Conservation (phyloP, 2,113 vertebrate species). For the Gallinago media region DNA sequence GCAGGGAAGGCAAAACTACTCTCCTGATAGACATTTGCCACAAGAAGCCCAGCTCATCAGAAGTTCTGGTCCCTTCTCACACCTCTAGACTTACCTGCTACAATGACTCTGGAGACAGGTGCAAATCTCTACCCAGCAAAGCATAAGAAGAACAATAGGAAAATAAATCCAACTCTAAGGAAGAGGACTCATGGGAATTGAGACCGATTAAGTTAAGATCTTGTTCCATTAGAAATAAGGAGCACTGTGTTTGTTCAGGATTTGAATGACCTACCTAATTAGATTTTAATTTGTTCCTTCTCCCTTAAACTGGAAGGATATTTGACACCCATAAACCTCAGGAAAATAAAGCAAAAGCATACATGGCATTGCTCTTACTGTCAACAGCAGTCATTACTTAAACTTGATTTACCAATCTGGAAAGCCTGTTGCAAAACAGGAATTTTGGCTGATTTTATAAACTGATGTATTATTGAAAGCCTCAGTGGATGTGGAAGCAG, state of each 20-base stretch:
- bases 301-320: constrained; percentile 28
- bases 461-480: constrained; percentile 49
- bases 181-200: constrained; percentile 41
- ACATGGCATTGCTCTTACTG: background rate
- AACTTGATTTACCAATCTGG: background rate
- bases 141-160: constrained; percentile 21
- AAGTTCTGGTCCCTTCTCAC: constrained; percentile 16
- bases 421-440: background rate
- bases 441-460: constrained; percentile 40
- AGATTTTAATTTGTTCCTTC: constrained; percentile 65
- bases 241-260: constrained; percentile 34
- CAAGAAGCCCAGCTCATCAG: background rate
- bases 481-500: background rate
- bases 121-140: constrained; percentile 68
- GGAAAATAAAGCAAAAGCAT: background rate
- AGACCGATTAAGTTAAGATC: constrained; percentile 46
- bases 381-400: background rate
- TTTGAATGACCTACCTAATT: constrained; percentile 71
- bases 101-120: background rate
- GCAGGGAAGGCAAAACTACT: background rate
- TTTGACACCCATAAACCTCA: constrained; percentile 25
- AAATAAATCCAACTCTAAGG: constrained; percentile 57
- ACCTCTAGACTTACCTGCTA: constrained; percentile 45
- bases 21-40: background rate
- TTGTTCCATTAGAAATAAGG: constrained; percentile 65